Conservation (phyloP, 2,797 vertebrate species). For the Danio tinwini region DNA sequence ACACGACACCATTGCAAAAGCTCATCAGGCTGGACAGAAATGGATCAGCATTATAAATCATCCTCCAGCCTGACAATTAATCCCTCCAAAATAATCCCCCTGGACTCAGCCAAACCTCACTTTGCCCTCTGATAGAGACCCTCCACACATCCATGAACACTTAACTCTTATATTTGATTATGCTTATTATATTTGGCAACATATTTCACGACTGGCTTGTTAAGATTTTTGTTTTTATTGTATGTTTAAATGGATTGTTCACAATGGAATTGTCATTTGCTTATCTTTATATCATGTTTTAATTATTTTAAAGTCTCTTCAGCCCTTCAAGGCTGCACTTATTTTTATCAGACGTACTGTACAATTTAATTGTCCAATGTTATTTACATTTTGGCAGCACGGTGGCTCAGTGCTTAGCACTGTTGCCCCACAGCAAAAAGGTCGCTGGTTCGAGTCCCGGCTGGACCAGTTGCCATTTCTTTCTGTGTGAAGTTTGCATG, state of each 20-base stretch:
- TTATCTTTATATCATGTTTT: too few species aligned
- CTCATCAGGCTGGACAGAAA: constrained; percentile 58
- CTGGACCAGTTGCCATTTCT: too few species aligned
- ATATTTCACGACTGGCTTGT: not conserved
- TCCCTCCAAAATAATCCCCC: constrained; percentile 65
- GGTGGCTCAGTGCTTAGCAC: too few species aligned
- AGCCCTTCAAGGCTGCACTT: too few species aligned
- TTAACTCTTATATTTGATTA: constrained; percentile 24
- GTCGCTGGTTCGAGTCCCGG: too few species aligned
- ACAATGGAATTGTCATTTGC: not conserved
- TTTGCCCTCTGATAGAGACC: constrained; percentile 32
- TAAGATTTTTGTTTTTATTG: not conserved
- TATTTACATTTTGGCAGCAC: too few species aligned
- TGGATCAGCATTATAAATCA: constrained; percentile 68
- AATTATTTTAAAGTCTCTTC: too few species aligned
- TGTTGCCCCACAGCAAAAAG: too few species aligned
- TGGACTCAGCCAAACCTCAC: constrained; percentile 34
- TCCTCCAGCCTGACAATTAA: constrained; percentile 50
- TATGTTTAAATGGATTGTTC: not conserved
- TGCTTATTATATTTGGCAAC: not conserved
- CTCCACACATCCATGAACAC: not conserved
- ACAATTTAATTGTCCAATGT: too few species aligned
- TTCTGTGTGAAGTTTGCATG: too few species aligned
- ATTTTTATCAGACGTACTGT: too few species aligned
- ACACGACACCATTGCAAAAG: constrained; percentile 71